These are phyloP conservation scores for Spinus pinus DNA, from an alignment of 2,797 vertebrate genomes.

Conservation along the genomic window DNA sequence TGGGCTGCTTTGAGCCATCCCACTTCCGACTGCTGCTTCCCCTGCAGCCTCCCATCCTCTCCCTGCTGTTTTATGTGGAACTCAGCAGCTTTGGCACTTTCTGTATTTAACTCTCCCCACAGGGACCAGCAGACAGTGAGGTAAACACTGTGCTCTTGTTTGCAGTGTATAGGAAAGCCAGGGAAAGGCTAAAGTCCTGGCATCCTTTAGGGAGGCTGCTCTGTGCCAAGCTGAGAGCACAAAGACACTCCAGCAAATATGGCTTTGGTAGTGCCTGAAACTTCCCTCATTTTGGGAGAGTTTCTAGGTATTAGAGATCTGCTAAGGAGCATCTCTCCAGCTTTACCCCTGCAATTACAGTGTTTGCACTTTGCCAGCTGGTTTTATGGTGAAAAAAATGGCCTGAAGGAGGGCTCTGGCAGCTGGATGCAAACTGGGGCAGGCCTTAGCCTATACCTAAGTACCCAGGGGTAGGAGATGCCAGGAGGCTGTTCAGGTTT, in stretches of 20 bases:
- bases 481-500: neutral
- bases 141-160: constrained; percentile 10
- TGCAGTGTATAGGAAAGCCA: neutral
- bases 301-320: neutral
- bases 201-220: neutral
- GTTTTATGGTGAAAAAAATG: neutral
- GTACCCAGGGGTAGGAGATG: neutral
- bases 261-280: neutral
- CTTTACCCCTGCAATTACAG: accelerated
- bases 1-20: neutral
- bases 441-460: neutral
- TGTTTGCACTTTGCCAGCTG: neutral
- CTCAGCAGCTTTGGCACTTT: neutral
- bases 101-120: constrained; percentile 3
- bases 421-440: neutral
- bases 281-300: neutral
- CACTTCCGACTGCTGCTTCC: neutral
- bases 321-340: neutral
- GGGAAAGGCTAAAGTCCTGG: neutral
- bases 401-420: neutral
- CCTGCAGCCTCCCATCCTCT: constrained; percentile 56
- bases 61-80: constrained; percentile 52
- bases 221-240: neutral
- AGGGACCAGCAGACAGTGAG: neutral
- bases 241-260: neutral